These are phyloP conservation scores for Nesoenas mayeri DNA, from an alignment of 2,113 vertebrate species.

Conservation along the genomic window DNA sequence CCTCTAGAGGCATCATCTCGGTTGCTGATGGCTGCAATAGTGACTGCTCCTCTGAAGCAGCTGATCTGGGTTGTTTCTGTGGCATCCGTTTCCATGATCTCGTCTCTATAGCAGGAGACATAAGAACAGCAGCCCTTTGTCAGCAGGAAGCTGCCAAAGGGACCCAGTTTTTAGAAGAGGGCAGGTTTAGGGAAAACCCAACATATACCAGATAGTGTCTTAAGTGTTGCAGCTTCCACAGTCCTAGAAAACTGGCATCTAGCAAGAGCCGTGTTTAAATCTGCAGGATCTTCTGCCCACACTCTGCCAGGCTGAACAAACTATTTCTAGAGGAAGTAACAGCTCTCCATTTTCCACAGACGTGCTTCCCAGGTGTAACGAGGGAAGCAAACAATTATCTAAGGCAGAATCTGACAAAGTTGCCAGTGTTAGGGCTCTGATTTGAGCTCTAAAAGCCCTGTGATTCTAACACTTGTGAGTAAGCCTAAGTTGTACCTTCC, in stretches of 20 bases:
- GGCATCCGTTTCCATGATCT: constrained; percentile 2
- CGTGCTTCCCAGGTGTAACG: not conserved
- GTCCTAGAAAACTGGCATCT: not conserved
- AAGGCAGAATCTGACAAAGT: not conserved
- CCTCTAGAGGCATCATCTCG: constrained; percentile 35
- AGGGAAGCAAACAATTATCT: not conserved
- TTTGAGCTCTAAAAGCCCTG: not conserved
- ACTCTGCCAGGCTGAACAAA: not conserved
- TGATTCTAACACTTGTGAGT: not conserved
- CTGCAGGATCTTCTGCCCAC: not conserved
- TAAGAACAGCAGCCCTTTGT: constrained; percentile 1
- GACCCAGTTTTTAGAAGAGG: constrained; percentile 11
- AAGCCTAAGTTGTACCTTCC: not conserved
- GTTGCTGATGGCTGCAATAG: constrained; percentile 21
- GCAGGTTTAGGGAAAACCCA: not conserved
- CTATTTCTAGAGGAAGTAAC: not conserved
- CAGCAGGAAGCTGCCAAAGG: constrained; percentile 59
- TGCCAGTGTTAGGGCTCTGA: not conserved
- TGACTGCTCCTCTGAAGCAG: constrained; percentile 45
- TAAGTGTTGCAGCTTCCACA: not conserved
- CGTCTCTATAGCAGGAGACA: constrained; percentile 46
- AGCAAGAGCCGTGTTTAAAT: not conserved
- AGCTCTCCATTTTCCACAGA: not conserved
- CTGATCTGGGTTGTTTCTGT: not conserved
- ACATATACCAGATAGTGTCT: not conserved